Evolutionary conservation across 2,113 vertebrate genomes (phyloP).

Genomic region (Glaucomys volans): DNA sequence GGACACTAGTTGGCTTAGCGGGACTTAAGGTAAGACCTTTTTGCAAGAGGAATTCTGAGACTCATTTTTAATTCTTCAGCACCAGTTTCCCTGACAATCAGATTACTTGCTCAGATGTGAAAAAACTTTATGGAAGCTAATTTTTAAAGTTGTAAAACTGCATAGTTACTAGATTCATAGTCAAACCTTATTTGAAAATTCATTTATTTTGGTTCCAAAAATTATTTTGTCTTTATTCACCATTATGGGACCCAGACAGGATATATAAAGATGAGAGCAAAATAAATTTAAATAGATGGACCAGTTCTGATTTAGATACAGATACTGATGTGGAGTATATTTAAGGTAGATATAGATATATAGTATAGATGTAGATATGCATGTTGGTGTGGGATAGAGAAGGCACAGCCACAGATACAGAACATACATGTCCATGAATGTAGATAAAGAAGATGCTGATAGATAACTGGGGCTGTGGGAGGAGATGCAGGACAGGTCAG

Average conservation of each 20-base stretch:
- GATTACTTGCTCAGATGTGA: not conserved
- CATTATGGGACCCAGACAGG: no score
- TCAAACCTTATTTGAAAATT: not conserved
- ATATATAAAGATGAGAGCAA: not conserved
- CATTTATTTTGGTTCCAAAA: not conserved
- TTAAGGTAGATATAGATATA: not conserved
- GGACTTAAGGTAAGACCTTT: no score
- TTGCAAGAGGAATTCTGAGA: not conserved
- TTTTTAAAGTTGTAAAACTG: not conserved
- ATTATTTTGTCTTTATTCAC: not conserved
- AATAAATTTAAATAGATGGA: not conserved
- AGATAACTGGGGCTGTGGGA: no score
- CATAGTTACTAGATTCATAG: not conserved
- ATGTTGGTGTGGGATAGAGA: not conserved
- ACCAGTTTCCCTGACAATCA: not conserved
- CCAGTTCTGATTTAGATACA: not conserved
- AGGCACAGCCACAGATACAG: rapidly evolving
- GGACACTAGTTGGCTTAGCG: rapidly evolving
- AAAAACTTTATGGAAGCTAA: not conserved
- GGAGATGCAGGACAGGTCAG: not conserved
- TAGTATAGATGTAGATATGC: no score
- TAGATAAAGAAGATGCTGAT: not conserved
- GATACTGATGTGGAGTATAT: not conserved
- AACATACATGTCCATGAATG: not conserved
- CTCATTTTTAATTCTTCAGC: not conserved